Percentiles rank a stretch among this genome's conserved stretches.
Conservation (phyloP, 2,888 invertebrate genomes). For the Aphrophora alni region DNA sequence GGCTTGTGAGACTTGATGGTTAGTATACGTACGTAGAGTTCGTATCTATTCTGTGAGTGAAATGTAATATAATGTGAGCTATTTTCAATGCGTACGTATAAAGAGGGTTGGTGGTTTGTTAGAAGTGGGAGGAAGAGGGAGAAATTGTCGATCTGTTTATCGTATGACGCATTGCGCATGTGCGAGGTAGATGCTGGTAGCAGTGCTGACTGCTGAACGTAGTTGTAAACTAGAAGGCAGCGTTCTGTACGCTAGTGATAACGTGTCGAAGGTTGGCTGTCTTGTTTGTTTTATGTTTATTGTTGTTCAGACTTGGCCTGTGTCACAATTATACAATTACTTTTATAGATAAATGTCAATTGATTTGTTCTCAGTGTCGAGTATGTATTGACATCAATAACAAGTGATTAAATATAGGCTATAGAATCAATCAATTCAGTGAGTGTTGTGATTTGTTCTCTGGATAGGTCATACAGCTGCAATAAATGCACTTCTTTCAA, state of each 20-base stretch:
- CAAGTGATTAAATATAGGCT: neutral
- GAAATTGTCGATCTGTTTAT: neutral
- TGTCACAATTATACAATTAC: neutral
- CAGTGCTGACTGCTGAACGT: neutral
- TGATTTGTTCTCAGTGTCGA: neutral
- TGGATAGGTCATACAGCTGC: neutral
- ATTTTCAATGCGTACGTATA: neutral
- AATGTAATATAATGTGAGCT: neutral
- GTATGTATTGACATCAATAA: neutral
- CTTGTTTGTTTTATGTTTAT: neutral
- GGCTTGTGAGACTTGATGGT: too few relatives aligned
- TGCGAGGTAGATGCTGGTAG: neutral
- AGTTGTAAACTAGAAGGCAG: neutral
- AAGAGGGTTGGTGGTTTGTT: neutral
- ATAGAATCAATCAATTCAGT: neutral
- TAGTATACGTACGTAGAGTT: too few relatives aligned
- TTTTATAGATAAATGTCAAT: constrained; percentile 2
- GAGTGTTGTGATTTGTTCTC: neutral
- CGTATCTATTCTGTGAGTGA: neutral
- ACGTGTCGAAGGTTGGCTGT: neutral
- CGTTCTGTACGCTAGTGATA: neutral
- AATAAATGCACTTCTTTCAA: neutral
- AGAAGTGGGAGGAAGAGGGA: neutral
- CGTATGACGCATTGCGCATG: neutral
- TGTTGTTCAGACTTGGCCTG: neutral